Conservation (phyloP, 2,797 vertebrate genomes). For the Brachyrhaphis roseni region DNA sequence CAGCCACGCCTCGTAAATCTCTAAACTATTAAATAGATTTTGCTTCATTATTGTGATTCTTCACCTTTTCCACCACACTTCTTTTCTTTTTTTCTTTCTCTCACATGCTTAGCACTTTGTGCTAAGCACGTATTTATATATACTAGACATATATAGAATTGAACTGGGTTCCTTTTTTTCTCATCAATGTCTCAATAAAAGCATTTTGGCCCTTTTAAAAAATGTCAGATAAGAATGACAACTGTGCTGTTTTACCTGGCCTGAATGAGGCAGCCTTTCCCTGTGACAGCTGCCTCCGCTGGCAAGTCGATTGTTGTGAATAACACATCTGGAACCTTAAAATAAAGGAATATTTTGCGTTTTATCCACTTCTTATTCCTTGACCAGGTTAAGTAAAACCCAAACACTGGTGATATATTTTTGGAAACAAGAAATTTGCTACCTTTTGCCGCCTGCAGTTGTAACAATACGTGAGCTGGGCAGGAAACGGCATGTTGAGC, state of each 20-base stretch:
- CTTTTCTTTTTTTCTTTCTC: not conserved
- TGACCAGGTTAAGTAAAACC: not conserved
- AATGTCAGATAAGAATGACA: not conserved
- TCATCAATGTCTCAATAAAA: not conserved
- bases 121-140: no score
- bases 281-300: slow-evolving; percentile 87
- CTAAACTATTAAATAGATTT: not conserved
- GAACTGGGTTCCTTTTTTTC: not conserved
- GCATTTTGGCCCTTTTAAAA: not conserved
- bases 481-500: slow-evolving; percentile 98
- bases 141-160: not conserved
- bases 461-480: slow-evolving; percentile 94
- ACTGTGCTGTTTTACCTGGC: slow-evolving; percentile 85
- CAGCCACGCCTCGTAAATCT: not conserved
- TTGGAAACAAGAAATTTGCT: not conserved
- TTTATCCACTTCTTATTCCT: not conserved
- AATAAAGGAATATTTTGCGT: not conserved
- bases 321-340: slow-evolving; percentile 94
- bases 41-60: not conserved
- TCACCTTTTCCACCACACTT: not conserved
- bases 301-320: slow-evolving; percentile 98
- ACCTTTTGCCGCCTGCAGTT: slow-evolving; percentile 93
- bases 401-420: not conserved
- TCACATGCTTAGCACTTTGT: no score
- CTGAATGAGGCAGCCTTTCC: slow-evolving; percentile 98